A percentile compares a stretch with the other conserved stretches of the same genome.
Conservation (phyloP, 2,888 invertebrate species). For the Tenthredo scrophulariae region DNA sequence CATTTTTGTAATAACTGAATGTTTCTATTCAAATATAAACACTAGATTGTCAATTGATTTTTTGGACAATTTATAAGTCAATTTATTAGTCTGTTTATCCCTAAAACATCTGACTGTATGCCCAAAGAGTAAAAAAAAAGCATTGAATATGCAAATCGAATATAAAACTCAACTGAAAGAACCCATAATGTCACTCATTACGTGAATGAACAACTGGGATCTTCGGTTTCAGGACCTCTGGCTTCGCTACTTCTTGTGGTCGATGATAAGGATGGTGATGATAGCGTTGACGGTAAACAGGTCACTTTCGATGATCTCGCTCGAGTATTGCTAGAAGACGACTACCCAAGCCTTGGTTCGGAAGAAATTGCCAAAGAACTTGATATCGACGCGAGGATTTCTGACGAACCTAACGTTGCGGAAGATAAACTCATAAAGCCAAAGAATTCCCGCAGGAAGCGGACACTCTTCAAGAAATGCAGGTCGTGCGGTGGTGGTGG, state of each 20-base stretch:
- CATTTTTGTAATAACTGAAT: constrained; percentile 19
- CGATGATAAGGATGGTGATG: constrained; percentile 67
- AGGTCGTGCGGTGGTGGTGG: constrained; percentile 59
- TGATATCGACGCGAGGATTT: constrained; percentile 65
- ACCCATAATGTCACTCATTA: not conserved
- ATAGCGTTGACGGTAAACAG: constrained; percentile 56
- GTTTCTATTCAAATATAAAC: constrained; percentile 12
- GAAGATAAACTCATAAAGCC: constrained; percentile 53
- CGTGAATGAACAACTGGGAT: not conserved
- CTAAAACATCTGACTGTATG: not conserved
- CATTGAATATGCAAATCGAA: not conserved
- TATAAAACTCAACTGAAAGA: not conserved
- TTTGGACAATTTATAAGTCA: not conserved
- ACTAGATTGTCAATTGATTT: not conserved
- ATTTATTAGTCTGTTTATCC: not conserved
- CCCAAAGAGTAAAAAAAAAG: not conserved
- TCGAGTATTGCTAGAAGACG: constrained; percentile 69
- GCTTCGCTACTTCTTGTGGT: constrained; percentile 70
- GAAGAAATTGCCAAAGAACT: constrained; percentile 67
- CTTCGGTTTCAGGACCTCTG: constrained; percentile 66
- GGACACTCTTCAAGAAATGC: constrained; percentile 68
- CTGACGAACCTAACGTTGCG: constrained; percentile 37
- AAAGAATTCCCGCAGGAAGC: constrained; percentile 68
- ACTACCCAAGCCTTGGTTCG: constrained; percentile 67
- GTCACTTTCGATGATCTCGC: constrained; percentile 70